These are phyloP conservation scores for Clepsis dumicolana DNA, from an alignment of 2,888 invertebrate species.

Conservation along the genomic window DNA sequence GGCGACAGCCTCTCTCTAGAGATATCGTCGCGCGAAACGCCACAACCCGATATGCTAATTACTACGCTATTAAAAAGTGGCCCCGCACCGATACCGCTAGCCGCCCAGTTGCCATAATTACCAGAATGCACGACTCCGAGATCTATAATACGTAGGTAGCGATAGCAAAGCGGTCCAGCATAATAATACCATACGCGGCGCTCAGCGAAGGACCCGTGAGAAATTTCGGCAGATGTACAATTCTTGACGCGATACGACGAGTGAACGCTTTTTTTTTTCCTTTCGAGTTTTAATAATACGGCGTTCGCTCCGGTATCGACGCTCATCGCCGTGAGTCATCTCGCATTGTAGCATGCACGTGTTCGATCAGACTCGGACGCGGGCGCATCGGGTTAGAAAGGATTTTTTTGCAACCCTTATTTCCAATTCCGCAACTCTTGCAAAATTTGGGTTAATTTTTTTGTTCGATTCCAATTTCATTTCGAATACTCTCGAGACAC, in stretches of 20 bases:
- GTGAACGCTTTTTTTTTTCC: conserved; percentile 82
- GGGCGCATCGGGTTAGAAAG: conserved; percentile 76
- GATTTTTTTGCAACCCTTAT: conserved; percentile 85
- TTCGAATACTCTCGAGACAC: conserved; percentile 54
- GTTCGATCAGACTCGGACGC: conserved; percentile 70
- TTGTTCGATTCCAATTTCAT: conserved; percentile 60
- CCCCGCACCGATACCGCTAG: conserved; percentile 73
- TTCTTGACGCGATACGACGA: conserved; percentile 82
- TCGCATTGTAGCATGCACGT: conserved; percentile 76
- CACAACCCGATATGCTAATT: conserved; percentile 77
- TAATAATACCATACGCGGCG: conserved; percentile 79
- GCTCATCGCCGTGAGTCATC: conserved; percentile 81
- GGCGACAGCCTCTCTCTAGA: conserved; percentile 53
- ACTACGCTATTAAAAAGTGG: conserved; percentile 70
- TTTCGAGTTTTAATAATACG: conserved; percentile 75
- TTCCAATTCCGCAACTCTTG: conserved; percentile 85
- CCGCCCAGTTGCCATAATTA: conserved; percentile 77
- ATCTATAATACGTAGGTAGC: conserved; percentile 73
- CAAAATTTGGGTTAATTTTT: conserved; percentile 81
- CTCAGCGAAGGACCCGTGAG: conserved; percentile 78
- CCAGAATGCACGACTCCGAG: conserved; percentile 57
- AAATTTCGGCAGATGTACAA: conserved; percentile 87
- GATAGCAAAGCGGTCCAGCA: conserved; percentile 72
- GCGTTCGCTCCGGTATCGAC: conserved; percentile 71
- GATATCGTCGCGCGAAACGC: conserved; percentile 55